These are phyloP conservation scores for Drosophila orosa DNA, from an alignment of 1,140 invertebrate genomes.

Conservation along the genomic window DNA sequence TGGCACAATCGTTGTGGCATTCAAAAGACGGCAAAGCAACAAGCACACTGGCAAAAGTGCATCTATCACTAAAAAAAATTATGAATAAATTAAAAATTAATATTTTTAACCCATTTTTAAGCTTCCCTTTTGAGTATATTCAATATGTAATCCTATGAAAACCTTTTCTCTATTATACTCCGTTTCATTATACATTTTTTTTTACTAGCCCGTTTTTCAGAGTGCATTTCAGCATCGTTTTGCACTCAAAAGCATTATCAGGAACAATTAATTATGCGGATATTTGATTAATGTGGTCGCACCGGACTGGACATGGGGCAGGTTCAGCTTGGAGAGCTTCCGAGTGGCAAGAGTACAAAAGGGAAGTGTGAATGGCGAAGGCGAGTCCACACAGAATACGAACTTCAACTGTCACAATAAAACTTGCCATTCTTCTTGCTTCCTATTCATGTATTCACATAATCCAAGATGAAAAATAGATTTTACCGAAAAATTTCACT, in stretches of 20 bases:
- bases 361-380: slow-evolving; percentile 11
- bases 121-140: too few species aligned
- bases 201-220: background rate
- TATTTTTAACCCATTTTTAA: too few species aligned
- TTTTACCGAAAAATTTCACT: slow-evolving; percentile 76
- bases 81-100: too few species aligned
- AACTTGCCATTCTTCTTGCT: slow-evolving; percentile 64
- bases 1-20: slow-evolving; percentile 29
- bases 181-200: background rate
- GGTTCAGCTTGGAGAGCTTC: too few species aligned
- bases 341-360: slow-evolving; percentile 3
- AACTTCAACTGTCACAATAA: slow-evolving; percentile 77
- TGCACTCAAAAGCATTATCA: slow-evolving; percentile 24
- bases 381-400: slow-evolving; percentile 33
- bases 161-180: too few species aligned
- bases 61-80: background rate
- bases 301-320: slow-evolving; percentile 6
- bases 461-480: slow-evolving; percentile 82
- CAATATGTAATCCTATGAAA: too few species aligned
- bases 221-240: slow-evolving; percentile 28
- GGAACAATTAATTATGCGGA: slow-evolving; percentile 61
- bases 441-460: slow-evolving; percentile 78
- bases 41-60: slow-evolving; percentile 21
- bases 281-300: slow-evolving; percentile 72
- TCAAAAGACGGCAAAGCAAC: slow-evolving; percentile 52